phyloP scores from a whole-genome alignment of 2,888 invertebrate species.

The Ypsolopha sequella region DNA sequence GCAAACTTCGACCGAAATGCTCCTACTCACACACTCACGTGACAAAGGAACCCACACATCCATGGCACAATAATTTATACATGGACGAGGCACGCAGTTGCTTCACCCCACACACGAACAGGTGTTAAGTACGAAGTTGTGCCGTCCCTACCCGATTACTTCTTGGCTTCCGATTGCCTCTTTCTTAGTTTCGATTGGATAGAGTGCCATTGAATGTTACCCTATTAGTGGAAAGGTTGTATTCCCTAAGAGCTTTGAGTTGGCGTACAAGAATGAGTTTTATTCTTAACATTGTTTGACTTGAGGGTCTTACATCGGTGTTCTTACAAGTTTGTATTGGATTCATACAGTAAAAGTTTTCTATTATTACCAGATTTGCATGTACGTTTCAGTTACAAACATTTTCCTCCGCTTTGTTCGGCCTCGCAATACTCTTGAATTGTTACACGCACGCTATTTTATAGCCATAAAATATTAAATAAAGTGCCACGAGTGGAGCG shows the following conservation, averaged over 20 bases:
- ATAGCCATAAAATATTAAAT: slow-evolving; percentile 4
- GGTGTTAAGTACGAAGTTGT: slow-evolving; percentile 36
- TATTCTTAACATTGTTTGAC: slow-evolving; percentile 6
- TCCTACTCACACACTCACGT: slow-evolving; percentile 28
- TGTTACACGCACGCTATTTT: slow-evolving; percentile 5
- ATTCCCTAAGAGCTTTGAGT: slow-evolving; percentile 8
- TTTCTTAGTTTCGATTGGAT: slow-evolving; percentile 32
- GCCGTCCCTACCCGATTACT: slow-evolving; percentile 33
- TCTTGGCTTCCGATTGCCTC: slow-evolving; percentile 30
- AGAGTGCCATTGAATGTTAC: slow-evolving; percentile 24
- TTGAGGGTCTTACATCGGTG: background rate
- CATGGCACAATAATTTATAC: slow-evolving; percentile 28
- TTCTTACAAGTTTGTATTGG: background rate
- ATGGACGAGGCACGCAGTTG: slow-evolving; percentile 13
- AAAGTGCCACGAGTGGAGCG: slow-evolving; percentile 15
- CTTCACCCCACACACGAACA: slow-evolving; percentile 16
- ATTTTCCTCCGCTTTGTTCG: background rate
- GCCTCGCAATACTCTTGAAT: background rate
- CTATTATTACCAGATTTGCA: background rate
- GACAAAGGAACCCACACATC: slow-evolving; percentile 20
- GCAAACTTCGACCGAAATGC: slow-evolving; percentile 45
- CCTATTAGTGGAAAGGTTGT: slow-evolving; percentile 16
- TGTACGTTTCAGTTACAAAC: background rate
- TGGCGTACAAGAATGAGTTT: slow-evolving; percentile 1
- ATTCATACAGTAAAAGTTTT: background rate